Evolutionary conservation across 2,888 invertebrate species (phyloP), one percentile per base, ranked within the genome.

Genomic region (Polyploca ridens): DNA sequence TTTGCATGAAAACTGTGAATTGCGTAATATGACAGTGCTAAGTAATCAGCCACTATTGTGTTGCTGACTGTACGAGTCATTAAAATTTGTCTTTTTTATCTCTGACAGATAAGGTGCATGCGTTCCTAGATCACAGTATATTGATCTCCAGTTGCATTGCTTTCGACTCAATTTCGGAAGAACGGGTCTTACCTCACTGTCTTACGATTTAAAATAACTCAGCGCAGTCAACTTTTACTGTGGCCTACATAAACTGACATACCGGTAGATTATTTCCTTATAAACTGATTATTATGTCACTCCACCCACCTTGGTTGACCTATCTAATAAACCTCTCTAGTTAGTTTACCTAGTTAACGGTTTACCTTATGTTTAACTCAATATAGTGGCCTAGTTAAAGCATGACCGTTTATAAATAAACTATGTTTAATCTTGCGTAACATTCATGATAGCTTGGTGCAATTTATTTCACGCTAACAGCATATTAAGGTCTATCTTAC

Each of bases 341-440:
- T 19, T n/a, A 5, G 16, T 10, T 49, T n/a, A 54, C 19, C 16
- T 49, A 49, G 5, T 14, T 46, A 5, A 7, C 46, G 46, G 19
- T 7, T 19, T 54, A 54, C 54, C 54, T 54, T 54, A 19, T 14
- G 19, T 54, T 49, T 19, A 10, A 16, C 54, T 54, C 54, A 54
- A 54, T 54, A 54, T 54, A 19, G 19, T 7, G 54, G 54, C 54
- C 54, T 54, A 54, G 54, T 54, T 54, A 19, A 46, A 19, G 54
- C 19, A 54, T 13, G 46, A 54, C 0, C n/a, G 16, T 54, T n/a
- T 54, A 54, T 54, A 54, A 54, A 54, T 54, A 54, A 54, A 19
- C 54, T 16, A 19, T n/a, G 54, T 54, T 19, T 19, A 10, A 6
- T 49, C 16, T 54, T 54, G 19, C 54, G 54, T 54, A 54, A 54